Conservation (phyloP, 1,140 invertebrate genomes). For the Dendroctonus ponderosae region DNA sequence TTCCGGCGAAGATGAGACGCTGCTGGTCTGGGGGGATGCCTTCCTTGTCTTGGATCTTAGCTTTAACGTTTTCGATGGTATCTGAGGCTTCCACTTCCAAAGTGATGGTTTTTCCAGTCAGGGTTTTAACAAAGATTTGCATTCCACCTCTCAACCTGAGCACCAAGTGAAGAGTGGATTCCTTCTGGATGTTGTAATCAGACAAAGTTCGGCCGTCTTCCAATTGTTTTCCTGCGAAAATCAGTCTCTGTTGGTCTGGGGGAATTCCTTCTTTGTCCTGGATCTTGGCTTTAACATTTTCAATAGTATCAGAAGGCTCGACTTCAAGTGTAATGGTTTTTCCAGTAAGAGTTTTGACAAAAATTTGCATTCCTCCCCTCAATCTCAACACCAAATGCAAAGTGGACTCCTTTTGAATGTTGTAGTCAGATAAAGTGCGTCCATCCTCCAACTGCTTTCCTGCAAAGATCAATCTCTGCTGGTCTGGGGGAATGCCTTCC, state of each 20-base stretch:
- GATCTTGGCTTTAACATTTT: constrained; percentile 93
- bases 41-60: constrained; percentile 20
- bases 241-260: constrained; percentile 84
- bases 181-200: constrained; percentile 94
- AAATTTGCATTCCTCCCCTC: constrained; percentile 96
- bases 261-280: constrained; percentile 90
- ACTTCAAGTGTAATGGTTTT: constrained; percentile 95
- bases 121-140: constrained; percentile 59
- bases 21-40: constrained; percentile 61
- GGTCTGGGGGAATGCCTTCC: constrained; percentile 87
- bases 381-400: constrained; percentile 89
- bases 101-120: constrained; percentile 72
- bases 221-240: constrained; percentile 91
- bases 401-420: constrained; percentile 92
- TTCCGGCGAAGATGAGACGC: too few relatives aligned
- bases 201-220: constrained; percentile 90
- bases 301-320: constrained; percentile 87
- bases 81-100: constrained; percentile 63
- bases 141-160: constrained; percentile 84
- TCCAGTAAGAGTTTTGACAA: constrained; percentile 90
- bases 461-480: constrained; percentile 86
- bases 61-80: constrained; percentile 18
- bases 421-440: constrained; percentile 87
- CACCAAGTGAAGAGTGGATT: constrained; percentile 90
- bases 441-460: constrained; percentile 95